These are phyloP conservation scores for Ctenopoma multispine DNA, from an alignment of 2,797 vertebrate species.

Conservation along the genomic window DNA sequence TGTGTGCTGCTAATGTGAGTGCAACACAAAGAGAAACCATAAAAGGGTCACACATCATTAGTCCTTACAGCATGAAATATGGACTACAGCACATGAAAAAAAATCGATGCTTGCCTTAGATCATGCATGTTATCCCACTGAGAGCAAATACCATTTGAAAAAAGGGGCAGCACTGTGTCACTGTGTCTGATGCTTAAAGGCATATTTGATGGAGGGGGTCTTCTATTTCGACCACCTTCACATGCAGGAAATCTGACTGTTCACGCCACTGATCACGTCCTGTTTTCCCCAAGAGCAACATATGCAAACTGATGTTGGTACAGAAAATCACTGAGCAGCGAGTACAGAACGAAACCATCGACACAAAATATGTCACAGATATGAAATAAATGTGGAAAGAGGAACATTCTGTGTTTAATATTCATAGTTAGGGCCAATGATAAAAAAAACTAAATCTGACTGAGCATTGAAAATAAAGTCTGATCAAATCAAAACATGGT, in stretches of 20 bases:
- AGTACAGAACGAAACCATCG: background rate
- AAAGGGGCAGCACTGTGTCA: conserved; percentile 21
- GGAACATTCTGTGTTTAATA: background rate
- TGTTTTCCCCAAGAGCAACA: background rate
- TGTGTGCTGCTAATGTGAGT: background rate
- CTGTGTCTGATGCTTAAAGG: conserved; percentile 25
- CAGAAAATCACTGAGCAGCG: background rate
- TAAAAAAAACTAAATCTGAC: background rate
- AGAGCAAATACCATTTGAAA: conserved; percentile 6
- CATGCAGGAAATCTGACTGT: conserved; percentile 14
- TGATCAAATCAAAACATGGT: background rate
- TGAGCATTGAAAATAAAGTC: background rate
- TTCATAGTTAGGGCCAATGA: background rate
- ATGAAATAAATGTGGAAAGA: background rate
- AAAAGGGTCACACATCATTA: background rate
- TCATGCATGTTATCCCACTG: conserved; percentile 21
- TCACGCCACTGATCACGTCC: background rate
- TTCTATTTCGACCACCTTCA: conserved; percentile 2
- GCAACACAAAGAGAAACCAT: conserved; percentile 9
- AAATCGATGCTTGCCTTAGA: conserved; percentile 47
- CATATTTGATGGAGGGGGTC: conserved; percentile 17
- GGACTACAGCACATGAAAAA: conserved; percentile 6
- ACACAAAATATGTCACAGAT: background rate
- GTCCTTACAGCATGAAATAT: conserved; percentile 3
- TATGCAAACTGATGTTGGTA: background rate